phyloP scores from a whole-genome alignment of 2,888 invertebrate species.

The Fragum whitleyi region DNA sequence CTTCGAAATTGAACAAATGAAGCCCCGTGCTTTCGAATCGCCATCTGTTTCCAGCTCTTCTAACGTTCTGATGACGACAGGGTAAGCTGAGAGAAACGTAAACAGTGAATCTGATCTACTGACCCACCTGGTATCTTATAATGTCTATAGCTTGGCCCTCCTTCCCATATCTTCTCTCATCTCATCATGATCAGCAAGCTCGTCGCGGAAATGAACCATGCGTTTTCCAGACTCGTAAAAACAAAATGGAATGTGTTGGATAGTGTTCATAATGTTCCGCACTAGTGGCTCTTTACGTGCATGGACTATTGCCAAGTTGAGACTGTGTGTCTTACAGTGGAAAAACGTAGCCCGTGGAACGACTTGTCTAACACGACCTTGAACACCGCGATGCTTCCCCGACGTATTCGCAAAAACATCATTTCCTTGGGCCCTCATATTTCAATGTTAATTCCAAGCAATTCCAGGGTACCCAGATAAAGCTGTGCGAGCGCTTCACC shows the following conservation, averaged over 20 bases:
- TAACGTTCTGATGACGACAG: slow-evolving; percentile 7
- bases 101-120: too few species aligned
- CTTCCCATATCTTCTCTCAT: slow-evolving; percentile 15
- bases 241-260: slow-evolving; percentile 12
- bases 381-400: slow-evolving; percentile 38
- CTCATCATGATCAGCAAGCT: too few species aligned
- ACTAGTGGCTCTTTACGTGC: slow-evolving; percentile 22
- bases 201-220: slow-evolving; percentile 23
- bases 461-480: slow-evolving; percentile 13
- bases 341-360: slow-evolving; percentile 34
- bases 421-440: slow-evolving; percentile 54
- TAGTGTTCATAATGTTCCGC: slow-evolving; percentile 9
- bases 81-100: slow-evolving; percentile 16
- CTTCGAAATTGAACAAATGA: slow-evolving; percentile 31
- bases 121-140: slow-evolving; percentile 52
- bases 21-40: background rate
- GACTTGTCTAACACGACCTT: slow-evolving; percentile 36
- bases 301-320: slow-evolving; percentile 46
- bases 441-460: too few species aligned
- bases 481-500: slow-evolving; percentile 21
- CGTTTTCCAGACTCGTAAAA: slow-evolving; percentile 25
- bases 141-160: slow-evolving; percentile 21
- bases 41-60: too few species aligned
- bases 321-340: slow-evolving; percentile 45
- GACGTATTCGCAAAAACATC: slow-evolving; percentile 51